phyloP scores from a whole-genome alignment of 2,113 vertebrate species.

The Brachypteracias leptosomus region DNA sequence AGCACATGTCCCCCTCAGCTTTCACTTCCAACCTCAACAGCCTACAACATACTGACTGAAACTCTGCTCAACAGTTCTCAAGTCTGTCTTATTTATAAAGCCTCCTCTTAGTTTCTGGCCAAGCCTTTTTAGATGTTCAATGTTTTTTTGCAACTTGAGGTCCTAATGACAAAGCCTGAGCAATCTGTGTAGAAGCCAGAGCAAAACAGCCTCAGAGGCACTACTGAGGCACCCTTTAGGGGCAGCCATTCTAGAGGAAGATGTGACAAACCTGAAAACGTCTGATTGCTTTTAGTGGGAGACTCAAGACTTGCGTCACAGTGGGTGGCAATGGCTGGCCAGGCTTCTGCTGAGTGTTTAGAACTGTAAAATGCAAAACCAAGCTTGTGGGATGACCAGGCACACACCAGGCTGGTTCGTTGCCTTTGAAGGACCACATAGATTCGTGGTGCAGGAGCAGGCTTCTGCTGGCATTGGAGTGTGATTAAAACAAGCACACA shows the following conservation, averaged over 20 bases:
- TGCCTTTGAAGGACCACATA: background rate
- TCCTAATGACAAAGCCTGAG: background rate
- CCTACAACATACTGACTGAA: background rate
- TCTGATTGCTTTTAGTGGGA: background rate
- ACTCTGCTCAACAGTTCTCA: background rate
- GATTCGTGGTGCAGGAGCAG: background rate
- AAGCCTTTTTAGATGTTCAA: background rate
- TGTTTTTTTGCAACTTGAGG: background rate
- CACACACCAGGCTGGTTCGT: background rate
- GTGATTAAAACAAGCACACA: background rate
- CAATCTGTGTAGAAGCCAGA: background rate
- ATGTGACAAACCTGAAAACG: background rate
- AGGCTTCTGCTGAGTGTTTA: background rate
- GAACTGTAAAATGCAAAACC: background rate
- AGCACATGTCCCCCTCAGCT: background rate
- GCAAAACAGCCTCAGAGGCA: background rate
- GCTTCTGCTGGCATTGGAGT: background rate
- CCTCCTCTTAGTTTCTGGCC: background rate
- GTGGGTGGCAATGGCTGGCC: background rate
- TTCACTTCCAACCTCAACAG: background rate
- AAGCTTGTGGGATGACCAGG: background rate
- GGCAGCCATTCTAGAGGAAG: background rate
- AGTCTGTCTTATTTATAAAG: background rate
- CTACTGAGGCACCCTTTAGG: background rate
- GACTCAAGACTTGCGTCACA: background rate